These are phyloP conservation scores for Sturnus vulgaris DNA, from an alignment of 2,113 vertebrate genomes.

Conservation along the genomic window DNA sequence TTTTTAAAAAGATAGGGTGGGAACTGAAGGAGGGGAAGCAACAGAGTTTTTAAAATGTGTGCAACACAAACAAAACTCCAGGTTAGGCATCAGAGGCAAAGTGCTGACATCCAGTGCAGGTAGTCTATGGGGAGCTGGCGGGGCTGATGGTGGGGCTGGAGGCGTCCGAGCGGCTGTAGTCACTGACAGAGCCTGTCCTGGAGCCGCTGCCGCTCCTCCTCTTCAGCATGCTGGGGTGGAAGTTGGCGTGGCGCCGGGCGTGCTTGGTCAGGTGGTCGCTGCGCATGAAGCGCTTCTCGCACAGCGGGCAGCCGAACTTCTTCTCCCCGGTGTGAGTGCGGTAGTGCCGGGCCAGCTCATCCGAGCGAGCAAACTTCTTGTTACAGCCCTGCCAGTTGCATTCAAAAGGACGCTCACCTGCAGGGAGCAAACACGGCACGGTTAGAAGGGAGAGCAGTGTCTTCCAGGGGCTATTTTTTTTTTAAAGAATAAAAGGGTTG, in stretches of 20 bases:
- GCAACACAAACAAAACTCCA: constrained; percentile 16
- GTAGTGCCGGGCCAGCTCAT: constrained; percentile 94
- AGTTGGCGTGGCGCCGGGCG: constrained; percentile 89
- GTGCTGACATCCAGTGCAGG: constrained; percentile 71
- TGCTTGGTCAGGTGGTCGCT: constrained; percentile 98
- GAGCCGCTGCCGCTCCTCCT: constrained; percentile 75
- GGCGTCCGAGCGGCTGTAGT: constrained; percentile 94
- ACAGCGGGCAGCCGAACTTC: constrained; percentile 93
- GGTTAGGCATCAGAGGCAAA: constrained; percentile 54
- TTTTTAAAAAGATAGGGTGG: neutral
- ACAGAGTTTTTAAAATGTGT: neutral
- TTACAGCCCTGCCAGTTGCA: constrained; percentile 94
- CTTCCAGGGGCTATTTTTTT: neutral
- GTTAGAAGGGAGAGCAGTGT: neutral
- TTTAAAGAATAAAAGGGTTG: neutral
- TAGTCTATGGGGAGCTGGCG: constrained; percentile 90
- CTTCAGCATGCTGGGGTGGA: constrained; percentile 94
- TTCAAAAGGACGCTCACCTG: constrained; percentile 94
- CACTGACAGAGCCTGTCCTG: constrained; percentile 89
- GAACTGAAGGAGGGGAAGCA: neutral
- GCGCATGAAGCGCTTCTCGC: constrained; percentile 98
- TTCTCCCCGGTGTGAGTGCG: constrained; percentile 99
- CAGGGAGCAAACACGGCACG: neutral
- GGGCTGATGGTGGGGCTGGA: constrained; percentile 93
- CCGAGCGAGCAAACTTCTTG: constrained; percentile 97